Percentiles rank a stretch among this genome's conserved stretches.
phyloP scores from a whole-genome alignment of 2,888 invertebrate species.

The Lithophane semibrunnea region DNA sequence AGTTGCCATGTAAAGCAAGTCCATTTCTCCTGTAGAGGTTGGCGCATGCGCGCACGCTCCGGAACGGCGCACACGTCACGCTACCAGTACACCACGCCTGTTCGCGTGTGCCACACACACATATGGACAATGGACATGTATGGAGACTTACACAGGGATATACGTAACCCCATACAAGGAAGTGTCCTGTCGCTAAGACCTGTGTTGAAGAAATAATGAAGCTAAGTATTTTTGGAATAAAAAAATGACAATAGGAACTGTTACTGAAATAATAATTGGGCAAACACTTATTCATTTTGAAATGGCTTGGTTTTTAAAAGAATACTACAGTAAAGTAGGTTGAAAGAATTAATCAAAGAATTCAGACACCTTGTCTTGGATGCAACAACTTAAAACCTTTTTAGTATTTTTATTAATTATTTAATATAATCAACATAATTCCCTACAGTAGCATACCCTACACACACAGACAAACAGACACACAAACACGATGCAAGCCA shows the following conservation, averaged over 20 bases:
- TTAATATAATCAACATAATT: background rate
- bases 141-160: constrained; percentile 9
- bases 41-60: constrained; percentile 77
- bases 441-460: background rate
- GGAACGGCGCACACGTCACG: constrained; percentile 87
- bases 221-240: background rate
- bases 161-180: constrained; percentile 47
- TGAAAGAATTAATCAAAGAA: background rate
- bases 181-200: constrained; percentile 32
- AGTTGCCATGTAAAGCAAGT: constrained; percentile 62
- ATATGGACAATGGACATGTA: background rate
- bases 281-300: background rate
- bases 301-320: background rate
- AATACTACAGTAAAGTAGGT: background rate
- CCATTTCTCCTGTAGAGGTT: constrained; percentile 66
- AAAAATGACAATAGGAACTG: no score
- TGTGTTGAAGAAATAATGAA: constrained; percentile 24
- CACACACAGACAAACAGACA: constrained; percentile 38
- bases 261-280: background rate
- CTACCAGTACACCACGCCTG: constrained; percentile 72
- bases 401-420: background rate
- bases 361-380: background rate
- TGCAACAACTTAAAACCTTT: background rate
- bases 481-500: constrained; percentile 18
- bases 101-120: constrained; percentile 68